Evolutionary conservation across 2,888 invertebrate genomes (phyloP).

Genomic region (Lithophane semibrunnea): DNA sequence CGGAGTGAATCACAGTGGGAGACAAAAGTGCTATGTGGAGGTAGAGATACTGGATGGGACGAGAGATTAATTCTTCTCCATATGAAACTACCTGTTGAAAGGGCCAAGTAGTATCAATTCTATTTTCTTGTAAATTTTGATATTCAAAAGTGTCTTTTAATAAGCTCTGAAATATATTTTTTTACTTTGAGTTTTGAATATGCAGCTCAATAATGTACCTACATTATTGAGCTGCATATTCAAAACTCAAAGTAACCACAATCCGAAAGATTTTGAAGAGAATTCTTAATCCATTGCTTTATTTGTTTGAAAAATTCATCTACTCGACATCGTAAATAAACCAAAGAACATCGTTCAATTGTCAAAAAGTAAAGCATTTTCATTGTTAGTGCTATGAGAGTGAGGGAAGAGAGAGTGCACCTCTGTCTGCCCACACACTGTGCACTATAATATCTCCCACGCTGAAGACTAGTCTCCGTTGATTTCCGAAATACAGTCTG

Average conservation of each 20-base stretch:
- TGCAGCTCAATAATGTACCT: background rate
- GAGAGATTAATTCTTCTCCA: background rate
- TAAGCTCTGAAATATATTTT: background rate
- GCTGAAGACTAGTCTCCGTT: too few species aligned
- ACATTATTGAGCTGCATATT: too few species aligned
- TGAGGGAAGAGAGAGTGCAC: too few species aligned
- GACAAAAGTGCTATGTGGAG: constrained; percentile 71
- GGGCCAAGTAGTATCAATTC: background rate
- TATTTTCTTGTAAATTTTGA: background rate
- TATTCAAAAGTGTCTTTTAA: too few species aligned
- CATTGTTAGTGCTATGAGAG: too few species aligned
- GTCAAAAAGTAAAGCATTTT: too few species aligned
- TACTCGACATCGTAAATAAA: background rate
- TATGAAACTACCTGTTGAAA: background rate
- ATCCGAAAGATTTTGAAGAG: too few species aligned
- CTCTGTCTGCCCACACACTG: too few species aligned
- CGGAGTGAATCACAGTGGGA: constrained; percentile 68
- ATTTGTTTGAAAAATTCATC: background rate
- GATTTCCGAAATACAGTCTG: too few species aligned
- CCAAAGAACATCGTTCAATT: too few species aligned
- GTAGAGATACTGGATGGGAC: constrained; percentile 46
- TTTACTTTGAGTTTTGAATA: background rate
- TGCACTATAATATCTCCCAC: too few species aligned
- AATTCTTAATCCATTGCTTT: background rate
- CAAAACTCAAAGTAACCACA: background rate